phyloP scores from a whole-genome alignment of 2,888 invertebrate genomes.

The Scelioninae gen. 2 region DNA sequence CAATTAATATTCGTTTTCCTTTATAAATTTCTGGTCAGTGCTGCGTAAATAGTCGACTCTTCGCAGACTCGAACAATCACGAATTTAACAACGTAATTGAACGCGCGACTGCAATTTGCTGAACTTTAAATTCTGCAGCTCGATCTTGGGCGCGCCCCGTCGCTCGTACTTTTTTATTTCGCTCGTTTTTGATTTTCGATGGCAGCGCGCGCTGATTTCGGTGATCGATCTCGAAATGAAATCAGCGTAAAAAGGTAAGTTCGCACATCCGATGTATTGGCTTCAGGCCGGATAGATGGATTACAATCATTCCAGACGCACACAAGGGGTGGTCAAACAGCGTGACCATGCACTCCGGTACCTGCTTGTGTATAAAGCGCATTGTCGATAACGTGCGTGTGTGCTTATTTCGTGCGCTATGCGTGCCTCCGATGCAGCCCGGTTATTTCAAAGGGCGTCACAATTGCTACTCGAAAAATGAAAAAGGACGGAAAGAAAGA shows the following conservation, averaged over 20 bases:
- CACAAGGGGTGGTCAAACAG: conserved; percentile 74
- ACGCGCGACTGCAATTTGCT: too few relatives aligned
- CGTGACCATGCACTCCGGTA: conserved; percentile 69
- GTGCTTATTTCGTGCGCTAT: conserved; percentile 51
- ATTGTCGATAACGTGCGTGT: conserved; percentile 57
- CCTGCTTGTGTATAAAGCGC: conserved; percentile 56
- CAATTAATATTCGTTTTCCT: too few relatives aligned
- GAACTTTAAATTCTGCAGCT: too few relatives aligned
- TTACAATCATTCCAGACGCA: conserved; percentile 74
- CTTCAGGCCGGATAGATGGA: conserved; percentile 74
- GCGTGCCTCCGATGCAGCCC: conserved; percentile 49
- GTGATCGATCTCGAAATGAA: conserved; percentile 59
- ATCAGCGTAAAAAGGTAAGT: conserved; percentile 60
- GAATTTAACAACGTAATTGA: too few relatives aligned
- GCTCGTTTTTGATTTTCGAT: conserved; percentile 32
- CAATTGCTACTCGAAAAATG: conserved; percentile 48
- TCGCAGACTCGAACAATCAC: too few relatives aligned
- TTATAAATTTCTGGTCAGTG: too few relatives aligned
- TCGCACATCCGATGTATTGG: conserved; percentile 71
- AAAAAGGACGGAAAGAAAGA: conserved; percentile 40
- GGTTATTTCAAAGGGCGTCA: conserved; percentile 52
- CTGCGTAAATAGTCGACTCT: too few relatives aligned
- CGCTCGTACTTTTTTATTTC: conserved; percentile 28
- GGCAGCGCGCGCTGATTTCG: conserved; percentile 46
- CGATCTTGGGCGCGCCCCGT: conserved; percentile 3